Evolutionary conservation across 1,140 invertebrate genomes (phyloP).

Genomic region (Drosophila gunungcola): DNA sequence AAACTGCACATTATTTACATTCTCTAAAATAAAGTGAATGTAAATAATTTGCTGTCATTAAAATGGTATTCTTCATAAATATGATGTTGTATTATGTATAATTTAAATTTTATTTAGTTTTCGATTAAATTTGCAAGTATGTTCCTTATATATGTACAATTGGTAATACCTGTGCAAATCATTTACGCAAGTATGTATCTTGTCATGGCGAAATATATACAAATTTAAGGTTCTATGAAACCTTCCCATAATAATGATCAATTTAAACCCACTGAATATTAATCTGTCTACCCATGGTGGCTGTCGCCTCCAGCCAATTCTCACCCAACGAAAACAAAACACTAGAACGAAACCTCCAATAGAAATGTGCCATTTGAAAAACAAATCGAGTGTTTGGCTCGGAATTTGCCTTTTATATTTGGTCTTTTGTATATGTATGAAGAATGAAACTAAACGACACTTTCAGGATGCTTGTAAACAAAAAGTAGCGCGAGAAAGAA

Average conservation of each 20-base stretch:
- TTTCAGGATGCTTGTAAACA: background rate
- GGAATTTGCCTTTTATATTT: conserved; percentile 21
- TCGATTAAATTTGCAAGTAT: no score
- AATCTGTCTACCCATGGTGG: conserved; percentile 16
- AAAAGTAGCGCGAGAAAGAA: background rate
- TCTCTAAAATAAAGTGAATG: no score
- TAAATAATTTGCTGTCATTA: no score
- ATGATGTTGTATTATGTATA: no score
- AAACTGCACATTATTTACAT: no score
- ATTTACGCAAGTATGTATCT: no score
- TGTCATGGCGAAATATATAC: no score
- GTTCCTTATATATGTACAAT: no score
- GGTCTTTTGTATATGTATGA: background rate
- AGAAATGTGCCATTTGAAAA: conserved; percentile 29
- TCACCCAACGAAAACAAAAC: conserved; percentile 24
- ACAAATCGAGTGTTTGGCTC: conserved; percentile 32
- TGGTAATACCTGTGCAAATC: no score
- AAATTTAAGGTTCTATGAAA: background rate
- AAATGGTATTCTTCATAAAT: no score
- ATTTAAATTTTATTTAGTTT: no score
- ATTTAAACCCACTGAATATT: conserved; percentile 11
- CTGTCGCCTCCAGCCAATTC: background rate
- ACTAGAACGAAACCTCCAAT: conserved; percentile 2
- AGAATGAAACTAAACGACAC: background rate
- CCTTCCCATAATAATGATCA: background rate